A percentile compares a stretch with the other conserved stretches of the same genome.
These are phyloP conservation scores for Decapterus maruadsi DNA, from an alignment of 2,797 vertebrate species.

Conservation along the genomic window DNA sequence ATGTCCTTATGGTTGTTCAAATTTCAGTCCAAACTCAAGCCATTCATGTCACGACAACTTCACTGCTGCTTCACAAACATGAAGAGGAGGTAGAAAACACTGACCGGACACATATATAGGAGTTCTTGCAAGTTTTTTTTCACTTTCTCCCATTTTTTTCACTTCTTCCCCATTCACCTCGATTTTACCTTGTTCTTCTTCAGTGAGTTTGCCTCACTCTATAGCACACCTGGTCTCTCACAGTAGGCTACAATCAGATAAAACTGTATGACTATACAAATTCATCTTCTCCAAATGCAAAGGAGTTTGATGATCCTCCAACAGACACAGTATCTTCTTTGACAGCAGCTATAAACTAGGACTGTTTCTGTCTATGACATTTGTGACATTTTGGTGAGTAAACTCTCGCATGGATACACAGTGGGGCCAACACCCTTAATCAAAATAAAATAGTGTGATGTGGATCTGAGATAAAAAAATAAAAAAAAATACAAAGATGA, in stretches of 20 bases:
- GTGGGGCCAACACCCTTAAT: no score
- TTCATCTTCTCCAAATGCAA: constrained; percentile 22
- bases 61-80: neutral
- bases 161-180: neutral
- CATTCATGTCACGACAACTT: neutral
- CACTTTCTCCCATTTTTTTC: no score
- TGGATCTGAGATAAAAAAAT: neutral
- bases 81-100: neutral
- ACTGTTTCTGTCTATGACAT: neutral
- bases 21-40: neutral
- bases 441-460: neutral
- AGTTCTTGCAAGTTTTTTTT: neutral
- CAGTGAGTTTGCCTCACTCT: no score
- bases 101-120: neutral
- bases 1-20: neutral
- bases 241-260: no score
- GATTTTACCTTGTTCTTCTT: neutral
- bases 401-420: neutral
- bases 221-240: neutral
- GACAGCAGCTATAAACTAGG: neutral
- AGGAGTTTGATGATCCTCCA: neutral
- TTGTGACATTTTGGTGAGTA: neutral
- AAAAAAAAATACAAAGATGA: neutral
- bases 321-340: neutral
- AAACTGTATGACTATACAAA: neutral